These are phyloP conservation scores for Allacma fusca DNA, from an alignment of 2,888 invertebrate species.

Conservation along the genomic window DNA sequence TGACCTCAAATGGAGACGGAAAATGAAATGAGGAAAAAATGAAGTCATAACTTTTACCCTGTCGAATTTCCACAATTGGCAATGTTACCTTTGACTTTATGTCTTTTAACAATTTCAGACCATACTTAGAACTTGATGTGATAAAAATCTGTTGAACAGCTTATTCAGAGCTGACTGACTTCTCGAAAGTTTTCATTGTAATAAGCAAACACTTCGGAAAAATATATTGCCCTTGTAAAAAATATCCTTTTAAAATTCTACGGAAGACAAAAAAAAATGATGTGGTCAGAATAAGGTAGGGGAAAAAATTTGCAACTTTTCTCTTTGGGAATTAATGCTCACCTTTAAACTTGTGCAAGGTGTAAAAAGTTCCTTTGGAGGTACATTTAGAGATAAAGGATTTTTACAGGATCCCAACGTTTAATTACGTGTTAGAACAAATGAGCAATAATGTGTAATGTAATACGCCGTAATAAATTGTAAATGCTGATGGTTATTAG, in stretches of 20 bases:
- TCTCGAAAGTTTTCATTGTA: background rate
- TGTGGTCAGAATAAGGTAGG: too few species aligned
- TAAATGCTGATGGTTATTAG: background rate
- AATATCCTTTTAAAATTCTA: background rate
- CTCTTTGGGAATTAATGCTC: background rate
- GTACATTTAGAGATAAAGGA: background rate
- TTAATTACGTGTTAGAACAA: background rate
- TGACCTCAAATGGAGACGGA: background rate
- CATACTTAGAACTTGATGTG: background rate
- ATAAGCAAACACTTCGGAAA: background rate
- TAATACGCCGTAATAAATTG: slow-evolving; percentile 1
- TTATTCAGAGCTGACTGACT: background rate
- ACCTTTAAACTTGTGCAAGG: background rate
- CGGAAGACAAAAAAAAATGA: too few species aligned
- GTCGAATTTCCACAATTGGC: slow-evolving; percentile 5
- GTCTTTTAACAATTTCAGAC: background rate
- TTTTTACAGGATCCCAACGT: background rate
- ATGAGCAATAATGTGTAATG: slow-evolving; percentile 1
- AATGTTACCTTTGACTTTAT: slow-evolving; percentile 12
- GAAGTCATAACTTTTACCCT: background rate
- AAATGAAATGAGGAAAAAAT: background rate
- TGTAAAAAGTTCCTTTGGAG: background rate
- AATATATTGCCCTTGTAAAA: slow-evolving; percentile 5
- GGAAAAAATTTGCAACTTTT: background rate
- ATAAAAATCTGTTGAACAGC: background rate